Percentiles rank a stretch among this genome's conserved stretches.
Conservation (phyloP, 2,888 invertebrate species). For the Aphidius colemani region DNA sequence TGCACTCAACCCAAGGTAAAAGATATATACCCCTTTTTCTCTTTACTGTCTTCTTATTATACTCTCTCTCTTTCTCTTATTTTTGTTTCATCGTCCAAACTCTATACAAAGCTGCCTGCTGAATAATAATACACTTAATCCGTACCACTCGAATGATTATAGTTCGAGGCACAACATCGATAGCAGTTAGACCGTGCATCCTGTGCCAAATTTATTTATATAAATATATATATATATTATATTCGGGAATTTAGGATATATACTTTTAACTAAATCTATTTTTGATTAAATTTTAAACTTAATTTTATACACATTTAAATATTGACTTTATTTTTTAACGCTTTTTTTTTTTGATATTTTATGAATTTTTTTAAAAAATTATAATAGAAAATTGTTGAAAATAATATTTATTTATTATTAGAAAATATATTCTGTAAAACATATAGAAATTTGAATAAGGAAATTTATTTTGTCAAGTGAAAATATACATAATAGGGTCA, state of each 20-base stretch:
- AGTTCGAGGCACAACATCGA: constrained; percentile 58
- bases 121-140: constrained; percentile 61
- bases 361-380: too few relatives aligned
- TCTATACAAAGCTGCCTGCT: constrained; percentile 59
- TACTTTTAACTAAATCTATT: too few relatives aligned
- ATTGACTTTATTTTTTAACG: too few relatives aligned
- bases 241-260: constrained; percentile 18
- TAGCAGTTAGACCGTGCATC: constrained; percentile 61
- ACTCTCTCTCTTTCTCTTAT: not conserved
- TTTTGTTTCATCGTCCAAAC: constrained; percentile 40
- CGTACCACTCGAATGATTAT: constrained; percentile 58
- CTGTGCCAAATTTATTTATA: constrained; percentile 57
- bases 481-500: constrained; percentile 56
- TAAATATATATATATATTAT: constrained; percentile 40
- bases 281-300: too few relatives aligned
- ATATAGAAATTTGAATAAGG: too few relatives aligned
- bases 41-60: not conserved
- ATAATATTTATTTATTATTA: too few relatives aligned
- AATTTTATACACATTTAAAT: too few relatives aligned
- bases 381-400: too few relatives aligned
- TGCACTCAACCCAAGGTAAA: constrained; percentile 43
- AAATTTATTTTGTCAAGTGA: constrained; percentile 38
- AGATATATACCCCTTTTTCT: constrained; percentile 4
- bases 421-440: too few relatives aligned
- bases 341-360: too few relatives aligned